Evolutionary conservation across 92 coral and sea anemone genomes (phyloP), one percentile per base, ranked within the genome.

Genomic region (Micromussa lordhowensis): DNA sequence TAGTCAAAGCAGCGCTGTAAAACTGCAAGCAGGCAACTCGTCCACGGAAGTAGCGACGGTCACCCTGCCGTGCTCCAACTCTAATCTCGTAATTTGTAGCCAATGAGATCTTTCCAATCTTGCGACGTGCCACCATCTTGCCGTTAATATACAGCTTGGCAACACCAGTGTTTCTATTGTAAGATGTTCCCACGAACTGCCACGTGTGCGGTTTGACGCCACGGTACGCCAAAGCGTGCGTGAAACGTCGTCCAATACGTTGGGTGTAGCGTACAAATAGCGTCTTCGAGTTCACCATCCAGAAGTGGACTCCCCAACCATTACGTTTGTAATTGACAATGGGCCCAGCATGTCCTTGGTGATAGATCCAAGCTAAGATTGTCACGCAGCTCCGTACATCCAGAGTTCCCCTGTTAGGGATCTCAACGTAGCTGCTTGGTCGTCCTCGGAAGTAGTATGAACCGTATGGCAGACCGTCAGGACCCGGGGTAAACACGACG

Each of bases 121-220:
- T 89, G 44, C 85, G 78, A 77, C 73, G 88, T 30, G 92, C 82
- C 66, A 95, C 93, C 58, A 82, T 88, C 71, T 88, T 94, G 28
- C 95, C 86, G 73, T 94, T 91, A 19, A 93, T 54, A 80, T 86
- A 93, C 32, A 95, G 83, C 32, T 95, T 93, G n/a, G 98, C 98
- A 17, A 88, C 69, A 44, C 98, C 98, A 11, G 98, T 91, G 61
- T 85, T 90, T 69, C 49, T 77, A 38, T 95, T 88, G 85, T 95
- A 95, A 30, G 95, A 86, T 2, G 96, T 82, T n/a, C 96, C 98
- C 2, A 95, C 92, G 85, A 86, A 95, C 66, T 93, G 93, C 98
- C 98, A 95, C 15, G 86, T 82, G 26, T 85, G 92, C 34, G 93
- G 90, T 40, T 77, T 72, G 69, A 94, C 87, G 19, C 85, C 59